Evolutionary conservation across 2,113 vertebrate species (phyloP).

Genomic region (Todiramphus chloris): DNA sequence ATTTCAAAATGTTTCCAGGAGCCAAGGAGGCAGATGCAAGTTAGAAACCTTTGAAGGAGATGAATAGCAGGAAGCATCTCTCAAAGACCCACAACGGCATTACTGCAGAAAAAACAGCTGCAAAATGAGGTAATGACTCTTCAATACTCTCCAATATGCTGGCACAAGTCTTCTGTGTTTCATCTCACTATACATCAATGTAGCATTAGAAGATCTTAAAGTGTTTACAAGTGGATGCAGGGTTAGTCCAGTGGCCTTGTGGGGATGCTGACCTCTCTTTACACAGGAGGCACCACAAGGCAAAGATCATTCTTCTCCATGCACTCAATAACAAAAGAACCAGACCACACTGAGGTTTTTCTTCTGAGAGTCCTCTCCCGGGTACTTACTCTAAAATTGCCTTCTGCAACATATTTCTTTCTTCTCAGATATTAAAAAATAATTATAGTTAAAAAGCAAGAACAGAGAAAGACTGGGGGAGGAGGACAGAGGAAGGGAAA

Average conservation of each 20-base stretch:
- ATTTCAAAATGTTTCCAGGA: conserved; percentile 50
- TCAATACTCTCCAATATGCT: conserved; percentile 49
- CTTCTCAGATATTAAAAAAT: background rate
- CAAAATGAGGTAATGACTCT: conserved; percentile 70
- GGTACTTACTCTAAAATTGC: background rate
- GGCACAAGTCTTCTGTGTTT: conserved; percentile 33
- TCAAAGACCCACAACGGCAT: conserved; percentile 62
- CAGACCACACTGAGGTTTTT: background rate
- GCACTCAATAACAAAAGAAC: background rate
- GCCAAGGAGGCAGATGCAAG: conserved; percentile 44
- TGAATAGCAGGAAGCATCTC: conserved; percentile 63
- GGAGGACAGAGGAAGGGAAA: background rate
- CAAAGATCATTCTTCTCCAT: background rate
- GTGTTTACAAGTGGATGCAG: conserved; percentile 7
- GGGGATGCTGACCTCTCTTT: conserved; percentile 4
- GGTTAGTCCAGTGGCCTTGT: background rate
- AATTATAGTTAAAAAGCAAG: background rate
- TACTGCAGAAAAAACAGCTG: conserved; percentile 64
- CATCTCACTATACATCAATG: conserved; percentile 28
- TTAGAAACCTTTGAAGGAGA: conserved; percentile 65
- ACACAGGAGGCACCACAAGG: background rate
- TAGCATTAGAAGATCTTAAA: conserved; percentile 32
- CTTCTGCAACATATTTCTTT: background rate
- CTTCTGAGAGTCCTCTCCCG: background rate
- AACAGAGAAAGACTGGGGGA: background rate